Percentiles rank a stretch among this genome's conserved stretches.
Evolutionary conservation across 2,888 invertebrate species (phyloP).

Genomic region (Arrhopalites spinosus): DNA sequence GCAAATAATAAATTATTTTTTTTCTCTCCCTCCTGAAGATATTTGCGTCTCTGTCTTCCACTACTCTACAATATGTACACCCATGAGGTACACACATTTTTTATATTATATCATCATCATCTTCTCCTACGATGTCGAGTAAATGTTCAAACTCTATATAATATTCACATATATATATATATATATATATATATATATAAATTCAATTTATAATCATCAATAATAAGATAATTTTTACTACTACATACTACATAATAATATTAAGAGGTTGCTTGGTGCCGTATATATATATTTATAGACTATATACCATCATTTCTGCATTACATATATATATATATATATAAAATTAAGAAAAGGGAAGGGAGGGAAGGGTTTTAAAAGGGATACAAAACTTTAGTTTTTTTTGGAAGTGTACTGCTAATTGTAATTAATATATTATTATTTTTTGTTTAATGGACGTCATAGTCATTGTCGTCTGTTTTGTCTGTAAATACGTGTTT

Average conservation of each 20-base stretch:
- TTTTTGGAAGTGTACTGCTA: slow-evolving; percentile 6
- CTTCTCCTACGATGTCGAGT: not conserved
- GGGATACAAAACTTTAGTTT: slow-evolving; percentile 1
- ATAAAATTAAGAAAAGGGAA: slow-evolving; percentile 15
- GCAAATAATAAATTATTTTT: slow-evolving; percentile 36
- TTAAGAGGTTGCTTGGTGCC: too few species aligned
- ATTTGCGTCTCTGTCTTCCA: slow-evolving; percentile 11
- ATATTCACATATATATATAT: not conserved
- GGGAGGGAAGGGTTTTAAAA: not conserved
- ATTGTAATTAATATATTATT: not conserved
- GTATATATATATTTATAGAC: not conserved
- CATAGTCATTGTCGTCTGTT: too few species aligned
- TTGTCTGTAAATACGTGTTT: too few species aligned
- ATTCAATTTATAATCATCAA: not conserved
- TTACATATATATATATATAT: not conserved
- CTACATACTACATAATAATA: too few species aligned
- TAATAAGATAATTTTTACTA: too few species aligned
- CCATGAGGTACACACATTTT: not conserved
- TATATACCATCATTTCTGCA: not conserved
- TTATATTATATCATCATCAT: too few species aligned
- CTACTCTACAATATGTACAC: not conserved
- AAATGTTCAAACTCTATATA: not conserved
- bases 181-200: not conserved
- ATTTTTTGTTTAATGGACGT: not conserved
- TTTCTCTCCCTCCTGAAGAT: slow-evolving; percentile 12